Evolutionary conservation across 2,113 vertebrate genomes (phyloP).

Genomic region (Miniopterus natalensis): DNA sequence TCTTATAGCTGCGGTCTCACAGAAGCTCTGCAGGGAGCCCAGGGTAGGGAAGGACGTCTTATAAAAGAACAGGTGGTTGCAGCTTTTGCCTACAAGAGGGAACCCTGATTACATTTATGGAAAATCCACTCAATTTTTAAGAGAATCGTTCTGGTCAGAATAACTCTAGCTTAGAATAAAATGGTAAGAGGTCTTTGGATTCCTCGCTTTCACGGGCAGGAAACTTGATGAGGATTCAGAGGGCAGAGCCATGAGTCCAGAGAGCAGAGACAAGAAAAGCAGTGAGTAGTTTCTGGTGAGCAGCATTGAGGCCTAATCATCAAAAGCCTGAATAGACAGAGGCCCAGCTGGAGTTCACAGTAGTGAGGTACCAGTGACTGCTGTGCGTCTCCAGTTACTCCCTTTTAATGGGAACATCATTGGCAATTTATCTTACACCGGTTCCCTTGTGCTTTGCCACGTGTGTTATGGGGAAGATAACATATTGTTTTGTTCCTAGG

Average conservation of each 20-base stretch:
- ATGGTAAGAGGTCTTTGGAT: background rate
- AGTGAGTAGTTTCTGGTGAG: background rate
- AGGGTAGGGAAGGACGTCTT: background rate
- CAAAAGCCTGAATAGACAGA: background rate
- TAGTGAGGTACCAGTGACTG: background rate
- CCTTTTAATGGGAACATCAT: background rate
- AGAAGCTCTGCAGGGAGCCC: background rate
- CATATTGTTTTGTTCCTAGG: background rate
- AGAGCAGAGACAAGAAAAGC: background rate
- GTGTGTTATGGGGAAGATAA: no score
- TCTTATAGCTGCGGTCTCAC: background rate
- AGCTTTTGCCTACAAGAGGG: background rate
- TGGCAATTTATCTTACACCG: background rate
- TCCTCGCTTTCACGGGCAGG: background rate
- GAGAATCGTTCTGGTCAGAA: background rate
- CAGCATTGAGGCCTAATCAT: background rate
- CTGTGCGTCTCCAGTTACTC: no score
- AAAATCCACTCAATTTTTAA: background rate
- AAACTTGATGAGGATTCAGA: background rate
- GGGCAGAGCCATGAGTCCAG: background rate
- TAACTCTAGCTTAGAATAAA: background rate
- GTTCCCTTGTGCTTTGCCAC: background rate
- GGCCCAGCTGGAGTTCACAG: background rate
- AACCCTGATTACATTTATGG: background rate
- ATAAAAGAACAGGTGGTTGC: background rate